phyloP scores from a whole-genome alignment of 1,140 invertebrate genomes.

The Ceratitis capitata region DNA sequence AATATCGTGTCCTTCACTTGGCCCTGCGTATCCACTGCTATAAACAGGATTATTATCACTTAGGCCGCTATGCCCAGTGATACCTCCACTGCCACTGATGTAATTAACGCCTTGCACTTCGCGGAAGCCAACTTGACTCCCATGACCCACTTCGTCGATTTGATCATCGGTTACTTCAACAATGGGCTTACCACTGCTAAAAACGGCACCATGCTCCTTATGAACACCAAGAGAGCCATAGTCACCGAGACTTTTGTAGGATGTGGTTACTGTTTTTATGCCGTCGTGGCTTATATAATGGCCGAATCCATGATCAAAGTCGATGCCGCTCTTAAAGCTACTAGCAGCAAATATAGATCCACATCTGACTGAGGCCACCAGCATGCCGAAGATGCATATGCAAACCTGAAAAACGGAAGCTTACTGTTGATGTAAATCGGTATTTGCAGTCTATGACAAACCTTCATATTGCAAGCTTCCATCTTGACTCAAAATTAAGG shows the following conservation, averaged over 20 bases:
- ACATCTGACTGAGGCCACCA: slow-evolving; percentile 54
- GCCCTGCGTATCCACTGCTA: background rate
- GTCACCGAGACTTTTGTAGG: background rate
- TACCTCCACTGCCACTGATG: slow-evolving; percentile 50
- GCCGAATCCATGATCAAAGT: background rate
- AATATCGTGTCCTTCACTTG: slow-evolving; percentile 43
- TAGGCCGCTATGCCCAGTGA: slow-evolving; percentile 43
- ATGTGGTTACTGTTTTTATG: background rate
- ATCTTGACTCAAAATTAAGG: background rate
- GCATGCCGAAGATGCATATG: slow-evolving; percentile 55
- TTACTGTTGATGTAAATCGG: background rate
- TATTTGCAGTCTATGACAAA: background rate
- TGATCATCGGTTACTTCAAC: background rate
- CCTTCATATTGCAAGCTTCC: slow-evolving; percentile 41
- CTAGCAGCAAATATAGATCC: slow-evolving; percentile 47
- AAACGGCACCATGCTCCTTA: background rate
- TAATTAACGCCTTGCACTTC: too few relatives aligned
- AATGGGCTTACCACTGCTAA: background rate
- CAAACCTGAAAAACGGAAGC: slow-evolving; percentile 49
- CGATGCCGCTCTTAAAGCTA: background rate
- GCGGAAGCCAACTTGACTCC: too few relatives aligned
- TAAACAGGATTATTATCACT: slow-evolving; percentile 42
- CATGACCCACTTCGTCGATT: background rate
- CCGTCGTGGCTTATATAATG: background rate
- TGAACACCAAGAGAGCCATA: background rate